Evolutionary conservation across 2,113 vertebrate genomes (phyloP), one percentile per base, ranked within the genome.

Genomic region (Muntiacus reevesi): DNA sequence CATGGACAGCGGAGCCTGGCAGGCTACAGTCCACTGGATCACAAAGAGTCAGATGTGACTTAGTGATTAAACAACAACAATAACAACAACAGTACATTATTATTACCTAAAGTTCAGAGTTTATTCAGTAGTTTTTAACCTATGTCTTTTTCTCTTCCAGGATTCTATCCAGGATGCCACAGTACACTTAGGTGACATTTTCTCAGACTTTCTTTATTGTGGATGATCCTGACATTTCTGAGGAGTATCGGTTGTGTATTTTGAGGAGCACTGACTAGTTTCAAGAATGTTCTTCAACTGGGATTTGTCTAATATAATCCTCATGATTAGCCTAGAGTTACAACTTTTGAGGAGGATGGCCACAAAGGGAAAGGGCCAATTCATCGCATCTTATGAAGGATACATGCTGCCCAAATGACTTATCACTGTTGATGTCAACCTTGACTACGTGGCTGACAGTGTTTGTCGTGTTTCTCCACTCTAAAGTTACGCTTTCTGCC

Each of bases 11-110:
- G 40, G 40, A 27, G 23, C 6, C 23, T 43, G 23, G 12, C 6
- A 14, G 71, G 12, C 71, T 76, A 27, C 23, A 43, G 71, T 43
- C 3, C 36, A 43, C 23, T 43, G 36, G 71, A 23, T 43, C 40
- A 43, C 71, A 43, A 76, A 76, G 40, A 76, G 23, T 27, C 0
- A 2, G 23, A 76, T 23, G 14, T 0, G 2, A 43, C 40, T 25
- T 40, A 14, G 23, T 76, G 40, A 43, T 12, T 43, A 76, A 43
- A 43, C 23, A 43, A 23, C 55, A 57, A 27, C 23, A 43, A 14
- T 14, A 74, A 43, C 3, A 25, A 67, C n/a, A 71, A 12, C 19
- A 2, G 16, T 40, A 30, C 12, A 30, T 52, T 60, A 40, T 87
- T 33, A 76, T 36, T 76, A 86, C 55, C 33, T 7, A 52, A 40